Conservation (phyloP, 2,113 vertebrate genomes). For the Eurystomus gularis region DNA sequence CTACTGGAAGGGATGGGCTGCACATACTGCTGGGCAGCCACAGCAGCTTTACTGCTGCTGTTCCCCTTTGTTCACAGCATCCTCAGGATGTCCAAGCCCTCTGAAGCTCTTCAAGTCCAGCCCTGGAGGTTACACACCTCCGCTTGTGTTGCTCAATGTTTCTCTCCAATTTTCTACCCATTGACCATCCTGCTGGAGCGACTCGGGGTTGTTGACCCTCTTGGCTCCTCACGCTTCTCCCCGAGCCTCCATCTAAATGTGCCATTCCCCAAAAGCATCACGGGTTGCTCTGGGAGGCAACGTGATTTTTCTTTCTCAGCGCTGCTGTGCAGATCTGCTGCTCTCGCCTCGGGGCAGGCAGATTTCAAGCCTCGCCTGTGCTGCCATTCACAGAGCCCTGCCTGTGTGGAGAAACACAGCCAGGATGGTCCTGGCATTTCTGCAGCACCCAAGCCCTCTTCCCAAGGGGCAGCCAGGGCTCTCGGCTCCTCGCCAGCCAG, state of each 20-base stretch:
- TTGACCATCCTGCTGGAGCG: fast-evolving
- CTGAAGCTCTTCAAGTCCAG: background rate
- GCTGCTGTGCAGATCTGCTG: background rate
- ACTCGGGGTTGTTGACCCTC: fast-evolving
- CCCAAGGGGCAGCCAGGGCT: background rate
- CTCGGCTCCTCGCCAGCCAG: background rate
- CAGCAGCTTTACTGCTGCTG: background rate
- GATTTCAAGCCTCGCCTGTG: background rate
- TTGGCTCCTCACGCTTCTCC: fast-evolving
- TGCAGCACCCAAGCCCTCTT: background rate
- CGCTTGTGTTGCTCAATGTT: fast-evolving
- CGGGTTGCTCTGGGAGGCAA: fast-evolving
- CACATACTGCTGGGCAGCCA: too few relatives aligned
- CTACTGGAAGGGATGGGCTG: background rate
- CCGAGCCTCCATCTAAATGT: background rate
- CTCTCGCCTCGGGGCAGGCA: background rate
- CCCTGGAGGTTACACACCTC: background rate
- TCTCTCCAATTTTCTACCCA: background rate
- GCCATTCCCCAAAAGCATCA: background rate
- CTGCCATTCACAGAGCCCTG: background rate
- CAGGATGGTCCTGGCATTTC: background rate
- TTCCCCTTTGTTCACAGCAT: background rate
- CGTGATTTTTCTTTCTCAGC: fast-evolving
- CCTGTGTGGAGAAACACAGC: background rate
- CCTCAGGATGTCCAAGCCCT: background rate